Evolutionary conservation across 2,113 vertebrate genomes (phyloP), one percentile per base, ranked within the genome.

Genomic region (Mastomys natalensis): DNA sequence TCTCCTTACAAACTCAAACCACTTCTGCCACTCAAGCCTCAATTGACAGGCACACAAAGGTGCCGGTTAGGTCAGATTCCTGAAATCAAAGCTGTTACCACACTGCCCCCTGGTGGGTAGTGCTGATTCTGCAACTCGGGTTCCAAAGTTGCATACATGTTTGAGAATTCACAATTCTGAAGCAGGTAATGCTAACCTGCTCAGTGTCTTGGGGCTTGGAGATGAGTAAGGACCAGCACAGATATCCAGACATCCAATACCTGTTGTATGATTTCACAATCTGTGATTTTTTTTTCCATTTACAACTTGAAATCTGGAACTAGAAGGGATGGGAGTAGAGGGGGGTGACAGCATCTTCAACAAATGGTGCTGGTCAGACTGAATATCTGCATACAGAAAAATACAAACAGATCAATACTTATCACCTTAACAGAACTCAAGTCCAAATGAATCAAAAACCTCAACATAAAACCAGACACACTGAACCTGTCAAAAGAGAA

Each of bases 101-200:
- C 95, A 97, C 92, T 76, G 98, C 97, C 98, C 91, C 94, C 98
- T 91, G 72, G 55, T 95, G 97, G 72, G 66, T 0, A 8, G 2
- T 5, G 0, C 6, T 19, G n/a, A 93, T 55, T 93, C 88, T 81
- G 66, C 72, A 68, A 22, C 9, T 87, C 45, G 34, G 16, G 10
- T 90, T 84, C 53, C 26, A 53, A 84, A 86, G 37, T 1, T n/a
- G 34, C 3, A 2, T 10, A 24, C 3, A 4, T n/a, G 48, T 9
- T 74, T 72, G 80, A 84, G 37, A 94, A 22, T 5, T 7, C 43
- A 26, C 5, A 51, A 37, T 19, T 73, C 76, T 81, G 55, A 78
- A 26, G 2, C 8, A 45, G 2, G 4, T 45, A 16, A 87, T 45
- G 31, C 5, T 66, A 40, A 31, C 29, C 37, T 70, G 15, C 22